A percentile compares a stretch with the other conserved stretches of the same genome.
Evolutionary conservation across 2,888 invertebrate genomes (phyloP).

Genomic region (Caenorhabditis plicata): DNA sequence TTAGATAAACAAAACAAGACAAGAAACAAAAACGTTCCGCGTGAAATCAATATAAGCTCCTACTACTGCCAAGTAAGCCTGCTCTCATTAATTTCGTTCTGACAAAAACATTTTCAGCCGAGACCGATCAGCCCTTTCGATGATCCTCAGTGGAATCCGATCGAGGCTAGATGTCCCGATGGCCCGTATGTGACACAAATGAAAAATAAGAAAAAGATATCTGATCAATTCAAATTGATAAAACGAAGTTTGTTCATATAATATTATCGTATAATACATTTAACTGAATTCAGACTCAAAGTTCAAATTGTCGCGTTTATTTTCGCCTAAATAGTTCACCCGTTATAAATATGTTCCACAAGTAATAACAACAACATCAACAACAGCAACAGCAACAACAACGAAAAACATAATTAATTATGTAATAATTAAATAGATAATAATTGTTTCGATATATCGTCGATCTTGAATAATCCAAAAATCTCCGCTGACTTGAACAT

Average conservation of each 20-base stretch:
- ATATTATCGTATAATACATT: neutral
- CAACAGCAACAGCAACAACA: neutral
- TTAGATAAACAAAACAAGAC: constrained; percentile 1
- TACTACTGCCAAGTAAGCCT: too few relatives aligned
- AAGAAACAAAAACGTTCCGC: too few relatives aligned
- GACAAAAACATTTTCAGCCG: too few relatives aligned
- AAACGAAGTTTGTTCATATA: neutral
- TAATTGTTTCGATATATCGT: constrained; percentile 22
- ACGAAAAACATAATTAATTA: neutral
- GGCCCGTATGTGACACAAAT: constrained; percentile 5
- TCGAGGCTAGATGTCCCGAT: constrained; percentile 12
- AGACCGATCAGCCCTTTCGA: too few relatives aligned
- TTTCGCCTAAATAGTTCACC: neutral
- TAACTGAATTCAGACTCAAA: neutral
- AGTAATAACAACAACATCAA: neutral
- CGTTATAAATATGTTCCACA: neutral
- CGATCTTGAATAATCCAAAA: constrained; percentile 27
- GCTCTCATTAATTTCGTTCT: too few relatives aligned
- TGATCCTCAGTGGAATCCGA: too few relatives aligned
- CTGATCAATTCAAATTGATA: constrained; percentile 7
- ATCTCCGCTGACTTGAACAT: constrained; percentile 32
- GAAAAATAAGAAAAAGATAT: neutral
- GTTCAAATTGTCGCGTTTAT: neutral
- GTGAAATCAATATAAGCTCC: too few relatives aligned
- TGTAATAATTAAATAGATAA: constrained; percentile 8